phyloP scores from a whole-genome alignment of 2,888 invertebrate species.

The Protula sp. region DNA sequence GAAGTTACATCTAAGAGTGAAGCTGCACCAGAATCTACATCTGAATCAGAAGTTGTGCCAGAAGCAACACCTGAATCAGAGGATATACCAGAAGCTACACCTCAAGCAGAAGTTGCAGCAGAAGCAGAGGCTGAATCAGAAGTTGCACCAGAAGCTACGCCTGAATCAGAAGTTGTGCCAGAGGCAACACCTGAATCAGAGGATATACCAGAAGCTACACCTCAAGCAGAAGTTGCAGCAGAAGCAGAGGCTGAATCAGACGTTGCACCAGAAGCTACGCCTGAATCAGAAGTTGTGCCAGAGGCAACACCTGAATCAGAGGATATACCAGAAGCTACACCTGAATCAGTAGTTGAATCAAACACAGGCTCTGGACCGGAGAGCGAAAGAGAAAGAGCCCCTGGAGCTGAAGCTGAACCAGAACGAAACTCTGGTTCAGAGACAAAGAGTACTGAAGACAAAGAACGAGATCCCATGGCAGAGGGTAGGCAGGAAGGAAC shows the following conservation, averaged over 20 bases:
- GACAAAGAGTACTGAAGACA: neutral
- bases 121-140: constrained; percentile 7
- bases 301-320: constrained; percentile 6
- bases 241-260: constrained; percentile 8
- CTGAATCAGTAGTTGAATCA: constrained; percentile 3
- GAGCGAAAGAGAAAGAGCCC: neutral
- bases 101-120: constrained; percentile 1
- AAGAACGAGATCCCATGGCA: constrained; percentile 3
- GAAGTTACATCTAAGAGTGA: constrained; percentile 2
- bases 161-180: constrained; percentile 2
- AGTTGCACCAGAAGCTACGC: constrained; percentile 1
- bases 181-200: neutral
- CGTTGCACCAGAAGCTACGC: constrained; percentile 1
- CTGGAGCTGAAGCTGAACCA: constrained; percentile 1
- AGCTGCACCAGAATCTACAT: neutral
- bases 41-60: constrained; percentile 6
- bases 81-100: constrained; percentile 5
- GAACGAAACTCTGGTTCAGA: constrained; percentile 2
- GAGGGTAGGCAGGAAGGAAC: constrained; percentile 2
- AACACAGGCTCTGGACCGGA: constrained; percentile 2
- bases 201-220: neutral
- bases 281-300: constrained; percentile 3
- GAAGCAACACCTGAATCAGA: constrained; percentile 2
- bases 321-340: constrained; percentile 7
- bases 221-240: neutral